These are phyloP conservation scores for Datnioides undecimradiatus DNA, from an alignment of 2,113 vertebrate genomes.

Conservation along the genomic window DNA sequence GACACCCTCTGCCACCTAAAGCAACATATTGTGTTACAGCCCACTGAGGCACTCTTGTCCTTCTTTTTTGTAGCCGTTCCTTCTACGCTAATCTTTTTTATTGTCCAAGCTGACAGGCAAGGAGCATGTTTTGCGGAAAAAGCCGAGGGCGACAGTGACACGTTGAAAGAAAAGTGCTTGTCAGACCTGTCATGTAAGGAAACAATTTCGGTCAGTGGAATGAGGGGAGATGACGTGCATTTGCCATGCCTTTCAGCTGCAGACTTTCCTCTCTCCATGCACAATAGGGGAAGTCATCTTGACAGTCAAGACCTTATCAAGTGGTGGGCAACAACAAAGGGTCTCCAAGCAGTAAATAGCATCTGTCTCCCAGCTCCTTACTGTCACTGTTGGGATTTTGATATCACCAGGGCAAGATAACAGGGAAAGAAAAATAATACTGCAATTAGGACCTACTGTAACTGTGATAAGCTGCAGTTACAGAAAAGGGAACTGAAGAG, in stretches of 20 bases:
- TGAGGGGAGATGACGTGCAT: conserved; percentile 13
- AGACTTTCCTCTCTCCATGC: conserved; percentile 32
- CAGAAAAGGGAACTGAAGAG: conserved; percentile 30
- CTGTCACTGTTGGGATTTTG: conserved; percentile 62
- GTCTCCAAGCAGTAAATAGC: conserved; percentile 63
- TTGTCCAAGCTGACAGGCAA: conserved; percentile 56
- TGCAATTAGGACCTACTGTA: conserved; percentile 72
- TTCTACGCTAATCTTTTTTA: conserved; percentile 54
- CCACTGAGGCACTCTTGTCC: conserved; percentile 31
- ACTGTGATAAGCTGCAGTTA: conserved; percentile 68
- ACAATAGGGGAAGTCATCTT: conserved; percentile 56
- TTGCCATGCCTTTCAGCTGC: conserved; percentile 36
- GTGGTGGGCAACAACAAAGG: conserved; percentile 60
- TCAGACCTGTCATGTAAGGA: conserved; percentile 63
- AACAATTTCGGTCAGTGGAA: conserved; percentile 40
- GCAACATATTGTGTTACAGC: conserved; percentile 66
- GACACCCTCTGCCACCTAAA: conserved; percentile 74
- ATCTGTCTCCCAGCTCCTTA: conserved; percentile 65
- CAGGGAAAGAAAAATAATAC: conserved; percentile 67
- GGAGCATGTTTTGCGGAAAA: conserved; percentile 48
- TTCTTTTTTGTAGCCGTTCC: conserved; percentile 33
- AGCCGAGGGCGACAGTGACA: conserved; percentile 34
- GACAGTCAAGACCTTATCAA: conserved; percentile 76
- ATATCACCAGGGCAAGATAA: conserved; percentile 73
- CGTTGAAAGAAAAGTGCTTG: conserved; percentile 44